These are phyloP conservation scores for Lepidiolamprologus cunningtoni DNA, from an alignment of 2,113 vertebrate species.

Conservation along the genomic window DNA sequence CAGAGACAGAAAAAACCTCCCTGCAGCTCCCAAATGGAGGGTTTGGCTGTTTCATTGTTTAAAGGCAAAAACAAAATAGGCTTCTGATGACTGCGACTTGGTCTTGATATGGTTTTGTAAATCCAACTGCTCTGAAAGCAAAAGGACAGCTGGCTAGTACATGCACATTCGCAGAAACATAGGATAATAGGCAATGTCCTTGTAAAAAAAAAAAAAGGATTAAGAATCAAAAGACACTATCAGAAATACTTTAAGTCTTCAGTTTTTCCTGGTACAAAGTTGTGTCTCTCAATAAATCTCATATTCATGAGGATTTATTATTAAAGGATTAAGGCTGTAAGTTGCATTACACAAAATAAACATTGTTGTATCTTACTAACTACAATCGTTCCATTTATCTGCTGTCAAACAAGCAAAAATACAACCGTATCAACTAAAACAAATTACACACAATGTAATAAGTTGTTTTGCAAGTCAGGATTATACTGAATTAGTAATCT, in stretches of 20 bases:
- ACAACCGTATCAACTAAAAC: neutral
- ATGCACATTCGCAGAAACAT: neutral
- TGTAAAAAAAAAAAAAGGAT: neutral
- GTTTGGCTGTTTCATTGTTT: neutral
- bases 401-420: neutral
- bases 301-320: neutral
- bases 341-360: neutral
- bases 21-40: neutral
- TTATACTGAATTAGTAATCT: neutral
- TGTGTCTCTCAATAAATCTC: neutral
- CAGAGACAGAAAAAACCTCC: neutral
- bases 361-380: neutral
- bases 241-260: neutral
- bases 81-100: neutral
- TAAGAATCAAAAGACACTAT: neutral
- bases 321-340: neutral
- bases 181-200: neutral
- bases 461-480: neutral
- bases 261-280: neutral
- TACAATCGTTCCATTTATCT: neutral
- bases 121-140: neutral
- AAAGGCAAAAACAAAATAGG: neutral
- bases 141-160: neutral
- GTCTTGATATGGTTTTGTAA: neutral
- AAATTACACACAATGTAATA: neutral